Evolutionary conservation across 2,888 invertebrate genomes (phyloP).

Genomic region (Heliconius cydno): DNA sequence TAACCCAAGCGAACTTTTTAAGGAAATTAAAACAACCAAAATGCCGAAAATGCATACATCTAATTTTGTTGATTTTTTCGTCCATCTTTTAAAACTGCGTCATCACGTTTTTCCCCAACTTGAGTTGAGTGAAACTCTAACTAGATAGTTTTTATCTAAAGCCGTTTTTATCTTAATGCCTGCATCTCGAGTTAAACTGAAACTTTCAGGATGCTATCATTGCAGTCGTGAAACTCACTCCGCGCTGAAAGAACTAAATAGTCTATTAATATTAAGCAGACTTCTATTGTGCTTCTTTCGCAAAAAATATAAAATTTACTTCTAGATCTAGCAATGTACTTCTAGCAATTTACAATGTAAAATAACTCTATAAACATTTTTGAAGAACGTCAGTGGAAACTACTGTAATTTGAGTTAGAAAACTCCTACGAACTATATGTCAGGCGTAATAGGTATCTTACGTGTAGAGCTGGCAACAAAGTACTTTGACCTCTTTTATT

Average conservation of each 20-base stretch:
- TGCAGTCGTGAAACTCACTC: slow-evolving; percentile 12
- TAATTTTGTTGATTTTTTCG: not conserved
- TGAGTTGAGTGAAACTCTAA: not conserved
- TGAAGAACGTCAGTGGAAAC: not conserved
- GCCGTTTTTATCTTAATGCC: slow-evolving; percentile 24
- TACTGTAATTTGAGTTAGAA: not conserved
- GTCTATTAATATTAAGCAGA: slow-evolving; percentile 7
- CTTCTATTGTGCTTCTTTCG: not conserved
- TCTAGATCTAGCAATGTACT: not conserved
- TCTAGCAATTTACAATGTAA: not conserved
- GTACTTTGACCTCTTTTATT: slow-evolving; percentile 41
- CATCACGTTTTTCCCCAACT: slow-evolving; percentile 4
- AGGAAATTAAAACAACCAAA: not conserved
- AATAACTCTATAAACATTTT: not conserved
- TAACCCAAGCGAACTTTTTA: not conserved
- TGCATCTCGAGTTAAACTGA: slow-evolving; percentile 20
- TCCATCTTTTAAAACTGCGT: not conserved
- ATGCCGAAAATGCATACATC: not conserved
- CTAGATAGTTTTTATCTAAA: slow-evolving; percentile 21
- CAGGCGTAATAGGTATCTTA: slow-evolving; percentile 12
- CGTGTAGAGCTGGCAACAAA: slow-evolving; percentile 37
- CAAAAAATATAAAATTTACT: not conserved
- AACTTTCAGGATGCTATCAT: slow-evolving; percentile 25
- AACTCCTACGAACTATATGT: slow-evolving; percentile 5
- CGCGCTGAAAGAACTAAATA: slow-evolving; percentile 6